Conservation (phyloP, 2,113 vertebrate species). For the Apistogramma diplotaenia region DNA sequence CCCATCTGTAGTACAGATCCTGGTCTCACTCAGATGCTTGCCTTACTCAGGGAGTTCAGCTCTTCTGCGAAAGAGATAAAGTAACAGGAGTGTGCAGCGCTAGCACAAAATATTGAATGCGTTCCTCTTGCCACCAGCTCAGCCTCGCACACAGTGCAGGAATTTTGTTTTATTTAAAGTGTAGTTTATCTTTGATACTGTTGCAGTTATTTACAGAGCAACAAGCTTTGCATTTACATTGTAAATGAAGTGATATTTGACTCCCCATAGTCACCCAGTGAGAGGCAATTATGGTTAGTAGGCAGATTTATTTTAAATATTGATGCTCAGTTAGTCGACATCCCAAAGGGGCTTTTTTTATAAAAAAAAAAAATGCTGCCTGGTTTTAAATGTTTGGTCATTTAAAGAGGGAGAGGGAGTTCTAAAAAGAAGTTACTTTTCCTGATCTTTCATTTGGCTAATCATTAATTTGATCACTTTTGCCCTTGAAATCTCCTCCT, state of each 20-base stretch:
- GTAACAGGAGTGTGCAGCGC: neutral
- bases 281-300: neutral
- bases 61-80: neutral
- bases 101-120: neutral
- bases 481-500: neutral
- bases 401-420: neutral
- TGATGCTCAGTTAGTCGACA: neutral
- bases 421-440: neutral
- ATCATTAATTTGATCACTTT: neutral
- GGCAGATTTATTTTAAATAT: neutral
- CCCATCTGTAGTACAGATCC: constrained; percentile 86
- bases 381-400: neutral
- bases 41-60: constrained; percentile 10
- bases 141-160: constrained; percentile 13
- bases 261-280: neutral
- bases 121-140: constrained; percentile 32
- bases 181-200: neutral
- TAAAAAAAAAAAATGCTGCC: neutral
- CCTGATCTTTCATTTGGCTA: neutral
- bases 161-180: neutral
- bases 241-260: neutral
- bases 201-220: neutral
- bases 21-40: constrained; percentile 45
- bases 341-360: neutral
- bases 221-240: neutral